A percentile compares a stretch with the other conserved stretches of the same genome.
Evolutionary conservation across 2,888 invertebrate genomes (phyloP).

Genomic region (Andrena dorsata): DNA sequence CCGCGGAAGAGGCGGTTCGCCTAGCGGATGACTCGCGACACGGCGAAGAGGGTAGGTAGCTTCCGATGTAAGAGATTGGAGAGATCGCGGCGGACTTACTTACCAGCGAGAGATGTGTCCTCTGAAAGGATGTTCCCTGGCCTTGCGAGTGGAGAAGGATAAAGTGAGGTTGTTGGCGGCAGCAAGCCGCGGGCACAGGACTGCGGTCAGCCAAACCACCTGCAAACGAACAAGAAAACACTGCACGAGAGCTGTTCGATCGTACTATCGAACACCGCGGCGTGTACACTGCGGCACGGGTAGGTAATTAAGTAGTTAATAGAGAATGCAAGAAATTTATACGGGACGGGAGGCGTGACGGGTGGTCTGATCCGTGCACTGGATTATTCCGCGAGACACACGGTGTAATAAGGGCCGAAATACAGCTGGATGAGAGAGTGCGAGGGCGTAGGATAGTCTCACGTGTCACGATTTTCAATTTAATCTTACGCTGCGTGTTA

Average conservation of each 20-base stretch:
- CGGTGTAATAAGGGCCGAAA: no score
- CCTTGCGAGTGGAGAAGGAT: conserved; percentile 80
- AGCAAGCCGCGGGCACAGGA: conserved; percentile 84
- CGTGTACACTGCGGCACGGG: background rate
- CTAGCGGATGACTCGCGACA: background rate
- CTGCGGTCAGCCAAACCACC: conserved; percentile 88
- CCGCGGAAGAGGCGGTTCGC: background rate
- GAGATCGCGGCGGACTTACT: conserved; percentile 53
- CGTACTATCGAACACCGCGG: background rate
- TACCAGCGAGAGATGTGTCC: conserved; percentile 82
- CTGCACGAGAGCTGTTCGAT: background rate
- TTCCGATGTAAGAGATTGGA: background rate
- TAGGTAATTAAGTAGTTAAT: no score
- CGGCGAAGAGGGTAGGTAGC: background rate
- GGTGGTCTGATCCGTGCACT: no score
- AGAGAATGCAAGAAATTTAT: no score
- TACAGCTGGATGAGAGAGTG: no score
- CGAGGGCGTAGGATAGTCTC: no score
- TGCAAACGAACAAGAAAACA: conserved; percentile 80
- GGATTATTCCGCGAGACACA: no score
- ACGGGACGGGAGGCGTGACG: no score
- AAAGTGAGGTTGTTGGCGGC: conserved; percentile 83
- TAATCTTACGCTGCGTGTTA: no score
- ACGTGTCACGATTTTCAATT: no score
- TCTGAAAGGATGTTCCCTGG: conserved; percentile 80